These are phyloP conservation scores for Archocentrus centrarchus DNA, from an alignment of 2,113 vertebrate species.

Conservation along the genomic window DNA sequence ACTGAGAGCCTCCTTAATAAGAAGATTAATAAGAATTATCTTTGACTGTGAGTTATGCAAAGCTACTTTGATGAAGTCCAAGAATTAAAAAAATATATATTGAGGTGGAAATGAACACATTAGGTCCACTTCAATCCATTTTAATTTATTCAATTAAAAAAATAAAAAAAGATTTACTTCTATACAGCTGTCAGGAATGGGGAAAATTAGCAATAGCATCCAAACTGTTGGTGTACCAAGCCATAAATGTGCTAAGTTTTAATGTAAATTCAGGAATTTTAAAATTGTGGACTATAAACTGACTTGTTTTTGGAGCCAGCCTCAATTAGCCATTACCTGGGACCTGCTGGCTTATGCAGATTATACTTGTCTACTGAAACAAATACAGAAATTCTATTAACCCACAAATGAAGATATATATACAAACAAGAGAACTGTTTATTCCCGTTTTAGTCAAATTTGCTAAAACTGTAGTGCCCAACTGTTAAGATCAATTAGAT, in stretches of 20 bases:
- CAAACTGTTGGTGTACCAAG: background rate
- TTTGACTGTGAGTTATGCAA: background rate
- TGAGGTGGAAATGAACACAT: background rate
- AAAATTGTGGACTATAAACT: no score
- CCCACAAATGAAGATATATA: background rate
- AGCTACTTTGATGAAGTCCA: background rate
- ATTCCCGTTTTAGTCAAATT: background rate
- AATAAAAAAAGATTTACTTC: background rate
- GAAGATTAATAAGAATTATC: background rate
- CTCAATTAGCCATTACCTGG: background rate
- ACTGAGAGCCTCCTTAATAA: background rate
- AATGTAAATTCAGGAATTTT: no score
- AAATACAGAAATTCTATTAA: background rate
- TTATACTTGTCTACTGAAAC: background rate
- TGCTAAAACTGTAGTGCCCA: background rate
- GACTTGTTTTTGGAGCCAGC: no score
- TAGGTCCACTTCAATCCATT: background rate
- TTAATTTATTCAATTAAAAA: background rate
- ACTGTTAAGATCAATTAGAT: background rate
- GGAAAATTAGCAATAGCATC: background rate
- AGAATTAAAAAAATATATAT: background rate
- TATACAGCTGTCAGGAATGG: background rate
- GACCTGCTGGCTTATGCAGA: background rate
- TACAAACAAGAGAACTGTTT: background rate
- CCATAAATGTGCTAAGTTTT: background rate